Evolutionary conservation across 2,113 vertebrate genomes (phyloP), one percentile per base, ranked within the genome.

Genomic region (Coryphaenoides rupestris): DNA sequence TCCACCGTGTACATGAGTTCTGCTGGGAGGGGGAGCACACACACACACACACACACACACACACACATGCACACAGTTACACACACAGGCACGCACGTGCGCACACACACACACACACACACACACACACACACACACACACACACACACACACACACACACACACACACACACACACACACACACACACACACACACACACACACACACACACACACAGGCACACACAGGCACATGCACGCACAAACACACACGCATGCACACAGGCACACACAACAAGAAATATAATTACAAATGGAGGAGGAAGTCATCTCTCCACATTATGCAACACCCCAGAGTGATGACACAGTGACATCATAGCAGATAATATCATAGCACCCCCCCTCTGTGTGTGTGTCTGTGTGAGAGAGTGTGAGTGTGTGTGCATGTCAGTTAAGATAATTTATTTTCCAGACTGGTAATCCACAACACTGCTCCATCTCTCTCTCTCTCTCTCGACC

Each of bases 1-100:
- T 98, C 96, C 84, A 97, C 94, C 12, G 95, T 98, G 89, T 98
- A 98, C 96, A 98, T 98, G 76, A 98, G 85, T 86, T 91, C 90
- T 80, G 88, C 87, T 87, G 89, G 86, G 79, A 79, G 86, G 67
- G 74, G 33, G 19, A 63, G 16, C 60, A 62, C 21, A 26, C 19
- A 62, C 5, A 19, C 15, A 62, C 58, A 22, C 33, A 16, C 13
- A 21, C 33, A 4, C 33, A 14, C 23, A 28, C 56, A 19, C 24
- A 55, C 26, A 63, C 17, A 54, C 49, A 22, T 19, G 33, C 60
- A 61, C 60, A 26, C 21, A 13, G 40, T 15, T 21, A 24, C 60
- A 62, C 21, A 26, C 60, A 62, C 46, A 26, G 13, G 24, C 21
- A 24, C 15, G 16, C 45, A 52, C 46, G 16, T 47, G 52, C 21